Evolutionary conservation across 2,797 vertebrate species (phyloP).

Genomic region (Epinephelus coioides): DNA sequence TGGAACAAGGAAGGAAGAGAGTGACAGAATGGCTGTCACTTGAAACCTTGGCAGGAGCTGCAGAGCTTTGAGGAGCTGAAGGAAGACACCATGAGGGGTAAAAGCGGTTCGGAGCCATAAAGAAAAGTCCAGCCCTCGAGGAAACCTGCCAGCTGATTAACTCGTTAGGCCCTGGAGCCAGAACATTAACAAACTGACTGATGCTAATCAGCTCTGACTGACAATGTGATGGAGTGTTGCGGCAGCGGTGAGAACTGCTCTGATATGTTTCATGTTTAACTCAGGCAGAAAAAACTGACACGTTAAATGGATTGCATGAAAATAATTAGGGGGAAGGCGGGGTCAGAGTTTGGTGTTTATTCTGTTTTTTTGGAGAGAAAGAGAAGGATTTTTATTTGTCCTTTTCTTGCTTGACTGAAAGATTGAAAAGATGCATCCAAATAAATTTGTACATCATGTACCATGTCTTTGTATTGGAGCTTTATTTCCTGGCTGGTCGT

Average conservation of each 20-base stretch:
- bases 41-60: constrained; percentile 83
- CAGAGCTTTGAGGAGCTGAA: constrained; percentile 59
- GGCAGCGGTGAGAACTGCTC: not conserved
- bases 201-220: constrained; percentile 52
- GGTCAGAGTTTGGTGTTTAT: too few species aligned
- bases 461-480: too few species aligned
- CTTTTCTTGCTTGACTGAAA: too few species aligned
- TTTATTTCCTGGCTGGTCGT: too few species aligned
- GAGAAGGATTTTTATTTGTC: too few species aligned
- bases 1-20: constrained; percentile 70
- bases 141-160: constrained; percentile 69
- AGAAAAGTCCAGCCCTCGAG: constrained; percentile 47
- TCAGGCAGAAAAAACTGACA: not conserved
- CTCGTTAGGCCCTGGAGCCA: constrained; percentile 52
- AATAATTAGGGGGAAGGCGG: too few species aligned
- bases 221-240: constrained; percentile 46
- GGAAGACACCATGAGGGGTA: constrained; percentile 64
- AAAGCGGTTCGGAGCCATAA: constrained; percentile 63
- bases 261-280: constrained; percentile 9
- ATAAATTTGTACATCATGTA: too few species aligned
- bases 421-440: too few species aligned
- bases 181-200: constrained; percentile 50
- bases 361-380: too few species aligned
- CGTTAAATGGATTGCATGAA: not conserved
- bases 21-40: constrained; percentile 79